Conservation (phyloP, 2,113 vertebrate species). For the Ophiodon elongatus region DNA sequence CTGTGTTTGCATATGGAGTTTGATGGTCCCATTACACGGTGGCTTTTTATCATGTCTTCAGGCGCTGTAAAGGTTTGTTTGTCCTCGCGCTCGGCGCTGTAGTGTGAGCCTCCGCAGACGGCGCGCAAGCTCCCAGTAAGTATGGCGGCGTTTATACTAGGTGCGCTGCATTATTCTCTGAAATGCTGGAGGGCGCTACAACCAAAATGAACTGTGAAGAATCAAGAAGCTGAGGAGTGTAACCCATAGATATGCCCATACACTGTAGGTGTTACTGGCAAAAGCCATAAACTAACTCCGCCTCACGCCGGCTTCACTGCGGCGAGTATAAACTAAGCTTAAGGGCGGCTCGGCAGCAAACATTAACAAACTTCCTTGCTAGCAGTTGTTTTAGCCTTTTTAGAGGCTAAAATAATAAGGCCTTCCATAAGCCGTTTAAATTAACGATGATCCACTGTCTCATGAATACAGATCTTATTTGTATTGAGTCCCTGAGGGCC, state of each 20-base stretch:
- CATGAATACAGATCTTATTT: conserved; percentile 38
- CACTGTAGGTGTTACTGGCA: no score
- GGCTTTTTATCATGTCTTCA: conserved; percentile 17
- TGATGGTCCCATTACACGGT: conserved; percentile 41
- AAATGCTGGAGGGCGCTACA: no score
- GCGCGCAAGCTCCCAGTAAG: no score
- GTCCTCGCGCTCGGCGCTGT: not conserved
- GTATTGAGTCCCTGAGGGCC: conserved; percentile 15
- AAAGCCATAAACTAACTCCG: no score
- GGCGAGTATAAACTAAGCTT: no score
- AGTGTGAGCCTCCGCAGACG: no score
- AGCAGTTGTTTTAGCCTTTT: conserved; percentile 36
- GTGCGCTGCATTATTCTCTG: no score
- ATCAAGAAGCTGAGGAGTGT: no score
- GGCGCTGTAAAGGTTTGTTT: not conserved
- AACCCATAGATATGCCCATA: no score
- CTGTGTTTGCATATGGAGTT: conserved; percentile 45
- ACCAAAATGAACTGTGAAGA: no score
- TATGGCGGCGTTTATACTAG: no score
- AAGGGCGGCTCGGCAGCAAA: not conserved
- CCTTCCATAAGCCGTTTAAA: conserved; percentile 29
- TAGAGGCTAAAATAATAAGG: conserved; percentile 25
- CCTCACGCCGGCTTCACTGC: no score
- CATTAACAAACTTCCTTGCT: conserved; percentile 33
- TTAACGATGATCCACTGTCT: conserved; percentile 8